phyloP scores from a whole-genome alignment of 2,113 vertebrate genomes.

The Nannospalax galili region DNA sequence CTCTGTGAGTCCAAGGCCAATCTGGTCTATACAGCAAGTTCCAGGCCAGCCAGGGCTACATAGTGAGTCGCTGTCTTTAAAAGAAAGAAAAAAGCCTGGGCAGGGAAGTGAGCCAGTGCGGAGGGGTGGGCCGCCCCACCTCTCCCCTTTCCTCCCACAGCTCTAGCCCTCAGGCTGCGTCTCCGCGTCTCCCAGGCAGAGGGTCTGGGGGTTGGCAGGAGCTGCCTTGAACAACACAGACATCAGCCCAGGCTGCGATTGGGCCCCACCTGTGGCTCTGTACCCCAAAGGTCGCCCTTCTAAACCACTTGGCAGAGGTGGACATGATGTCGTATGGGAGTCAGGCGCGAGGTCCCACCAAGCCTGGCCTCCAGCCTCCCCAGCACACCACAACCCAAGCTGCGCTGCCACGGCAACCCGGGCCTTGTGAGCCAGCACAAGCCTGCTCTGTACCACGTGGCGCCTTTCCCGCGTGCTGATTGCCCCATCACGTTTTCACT shows the following conservation, averaged over 20 bases:
- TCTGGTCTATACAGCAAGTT: neutral
- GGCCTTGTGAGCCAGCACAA: slow-evolving; percentile 15
- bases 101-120: neutral
- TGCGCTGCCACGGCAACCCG: slow-evolving; percentile 69
- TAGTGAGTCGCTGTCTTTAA: too few species aligned
- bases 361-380: neutral
- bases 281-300: slow-evolving; percentile 77
- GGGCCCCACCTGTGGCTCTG: slow-evolving; percentile 80
- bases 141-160: too few species aligned
- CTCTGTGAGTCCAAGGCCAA: neutral
- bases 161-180: neutral
- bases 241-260: neutral
- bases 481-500: neutral
- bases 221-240: too few species aligned
- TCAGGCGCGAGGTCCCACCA: neutral
- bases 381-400: neutral
- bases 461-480: neutral
- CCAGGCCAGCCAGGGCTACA: too few species aligned
- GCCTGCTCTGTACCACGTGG: neutral
- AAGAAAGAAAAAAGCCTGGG: neutral
- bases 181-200: neutral
- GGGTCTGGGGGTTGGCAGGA: too few species aligned
- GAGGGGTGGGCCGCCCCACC: accelerated
- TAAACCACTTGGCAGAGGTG: slow-evolving; percentile 57
- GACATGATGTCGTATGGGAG: neutral